Base-by-base conservation (phyloP, 2,797 vertebrate species). In the Ara ararauna region DNA sequence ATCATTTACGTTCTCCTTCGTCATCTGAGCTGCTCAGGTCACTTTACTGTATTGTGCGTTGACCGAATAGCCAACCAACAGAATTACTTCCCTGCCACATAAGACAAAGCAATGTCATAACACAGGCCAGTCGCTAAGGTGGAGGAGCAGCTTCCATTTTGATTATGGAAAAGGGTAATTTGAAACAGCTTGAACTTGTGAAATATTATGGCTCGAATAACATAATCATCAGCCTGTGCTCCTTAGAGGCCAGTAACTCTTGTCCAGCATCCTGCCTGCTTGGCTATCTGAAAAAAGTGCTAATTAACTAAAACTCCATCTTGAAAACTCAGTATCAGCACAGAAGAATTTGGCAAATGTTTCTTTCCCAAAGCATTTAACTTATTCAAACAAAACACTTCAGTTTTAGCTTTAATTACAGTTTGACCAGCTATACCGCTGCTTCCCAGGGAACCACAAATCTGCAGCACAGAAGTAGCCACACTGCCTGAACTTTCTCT, bases 381-480 rank as follows among this genome's bases (percentile, higher is more conserved):
- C 92, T 87, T 60, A 86, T 93, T 72, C 64, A 42, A 80, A 87
- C 70, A 89, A 87, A 89, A 73, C 34, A 56, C 34, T 79, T 81
- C 42, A 67, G 78, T 93, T 85, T 85, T 36, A 83, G 65, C 56
- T 90, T 70, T 87, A 95, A 82, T 93, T 92, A 91, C 65, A 76
- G 40, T 73, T 90, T 85, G 66, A 96, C 76, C 80, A 92, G 30
- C 82, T 89, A 65, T 13, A 45, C 19, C 36, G n/a, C 85, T 71
- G 40, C 71, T 90, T 90, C 40, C 64, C 75, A 92, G 78, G 48
- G 77, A 97, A 40, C 77, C 58, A 64, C 77, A 91, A 50, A 86
- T 66, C 80, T 79, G 74, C 71, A 87, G 45, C 76, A 56, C 56
- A 66, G 34, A 78, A 64, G 56, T 50, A 93, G 86, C 60, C 76